Evolutionary conservation across 2,888 invertebrate genomes (phyloP), one percentile per base, ranked within the genome.

Genomic region (Litoditis marina): DNA sequence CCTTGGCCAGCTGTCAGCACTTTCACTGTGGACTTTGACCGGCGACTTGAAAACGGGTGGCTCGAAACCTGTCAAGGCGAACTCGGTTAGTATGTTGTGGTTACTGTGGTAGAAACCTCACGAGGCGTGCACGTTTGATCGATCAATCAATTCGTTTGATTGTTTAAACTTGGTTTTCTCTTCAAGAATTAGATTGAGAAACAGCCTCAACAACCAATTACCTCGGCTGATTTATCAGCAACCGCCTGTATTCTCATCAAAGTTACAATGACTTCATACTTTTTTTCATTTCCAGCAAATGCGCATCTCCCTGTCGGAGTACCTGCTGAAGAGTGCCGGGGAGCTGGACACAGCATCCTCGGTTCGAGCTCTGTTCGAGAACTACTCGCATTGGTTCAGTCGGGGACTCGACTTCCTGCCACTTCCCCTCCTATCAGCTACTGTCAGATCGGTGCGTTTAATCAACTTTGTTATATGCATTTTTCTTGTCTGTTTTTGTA

Each of bases 311-410:
- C 28, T 58, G 6, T 63, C 63, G 42, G 58, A 66, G 30, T 71
- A 67, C 47, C 49, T 76, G 39, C 53, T 78, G 11, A 56, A 54
- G 34, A 60, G 69, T 8, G 68, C 73, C 46, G 69, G 70, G 25
- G 78, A 81, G 30, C 64, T 79, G 49, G 81, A 81, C 52, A 78
- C 76, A 2, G 68, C 75, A 13, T 80, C 79, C 0, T 76, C 77
- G 52, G 71, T 81, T 31, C 66, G 72, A n/a, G 76, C 79, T 22
- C 68, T 81, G 7, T 73, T 80, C 57, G 78, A 78, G 47, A 82
- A 77, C 51, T 82, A 74, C 55, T 69, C 76, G 6, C 81, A 81
- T 57, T 82, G 81, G 81, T 76, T 74, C 60, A 63, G 71, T 25
- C 68, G 72, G 46, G 79, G 78, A 27, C 61, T 78, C 8, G 66